phyloP scores from a whole-genome alignment of 1,140 invertebrate species.

The Coelopa frigida region DNA sequence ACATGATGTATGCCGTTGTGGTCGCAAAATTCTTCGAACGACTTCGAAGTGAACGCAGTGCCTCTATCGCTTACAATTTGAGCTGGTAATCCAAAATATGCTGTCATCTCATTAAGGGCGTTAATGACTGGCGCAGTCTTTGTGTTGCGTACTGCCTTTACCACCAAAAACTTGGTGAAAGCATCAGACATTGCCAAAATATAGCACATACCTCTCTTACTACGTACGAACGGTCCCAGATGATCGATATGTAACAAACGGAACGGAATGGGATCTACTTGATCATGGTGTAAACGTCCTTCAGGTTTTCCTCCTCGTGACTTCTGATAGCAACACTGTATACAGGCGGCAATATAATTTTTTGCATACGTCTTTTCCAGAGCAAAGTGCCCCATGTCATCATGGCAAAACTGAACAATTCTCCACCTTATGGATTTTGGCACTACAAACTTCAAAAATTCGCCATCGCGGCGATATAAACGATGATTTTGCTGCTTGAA shows the following conservation, averaged over 20 bases:
- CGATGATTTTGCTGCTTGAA: constrained; percentile 6
- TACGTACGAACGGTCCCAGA: constrained; percentile 25
- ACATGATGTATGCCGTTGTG: constrained; percentile 10
- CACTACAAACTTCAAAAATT: constrained; percentile 5
- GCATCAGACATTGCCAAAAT: constrained; percentile 44
- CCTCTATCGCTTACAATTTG: constrained; percentile 23
- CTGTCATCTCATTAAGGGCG: constrained; percentile 14
- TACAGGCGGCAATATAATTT: constrained; percentile 13
- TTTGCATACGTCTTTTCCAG: constrained; percentile 26
- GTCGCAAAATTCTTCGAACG: constrained; percentile 7
- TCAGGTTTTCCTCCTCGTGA: constrained; percentile 18
- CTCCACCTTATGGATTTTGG: constrained; percentile 12
- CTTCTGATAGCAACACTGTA: constrained; percentile 23
- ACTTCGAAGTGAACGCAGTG: constrained; percentile 9
- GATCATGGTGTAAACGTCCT: constrained; percentile 24
- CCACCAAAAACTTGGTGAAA: constrained; percentile 19
- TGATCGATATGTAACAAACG: constrained; percentile 30
- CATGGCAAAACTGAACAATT: constrained; percentile 15
- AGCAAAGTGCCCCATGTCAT: constrained; percentile 25
- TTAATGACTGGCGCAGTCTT: constrained; percentile 23
- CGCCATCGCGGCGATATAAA: not conserved
- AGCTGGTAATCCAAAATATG: constrained; percentile 15
- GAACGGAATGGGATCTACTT: constrained; percentile 27
- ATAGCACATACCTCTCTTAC: constrained; percentile 39
- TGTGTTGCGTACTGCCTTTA: constrained; percentile 13